Evolutionary conservation across 2,888 invertebrate species (phyloP).

Genomic region (Pharmacophagus antenor): DNA sequence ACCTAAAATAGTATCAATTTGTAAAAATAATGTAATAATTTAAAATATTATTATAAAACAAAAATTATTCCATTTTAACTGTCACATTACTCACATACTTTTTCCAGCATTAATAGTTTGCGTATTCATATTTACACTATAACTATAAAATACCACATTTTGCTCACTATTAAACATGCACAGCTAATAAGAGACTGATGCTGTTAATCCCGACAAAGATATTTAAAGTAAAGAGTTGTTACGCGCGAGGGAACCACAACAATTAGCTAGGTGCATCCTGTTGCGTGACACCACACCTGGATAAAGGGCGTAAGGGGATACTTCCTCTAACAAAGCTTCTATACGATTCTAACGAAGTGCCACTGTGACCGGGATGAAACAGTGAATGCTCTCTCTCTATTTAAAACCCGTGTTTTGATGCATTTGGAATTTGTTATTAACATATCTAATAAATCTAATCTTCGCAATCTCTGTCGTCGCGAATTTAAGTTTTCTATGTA

Average conservation of each 20-base stretch:
- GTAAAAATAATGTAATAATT: too few relatives aligned
- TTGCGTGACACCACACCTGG: conserved; percentile 50
- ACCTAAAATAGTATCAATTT: too few relatives aligned
- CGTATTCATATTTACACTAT: not conserved
- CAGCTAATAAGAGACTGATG: conserved; percentile 55
- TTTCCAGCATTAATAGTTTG: not conserved
- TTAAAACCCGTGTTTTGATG: not conserved
- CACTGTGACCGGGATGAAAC: conserved; percentile 47
- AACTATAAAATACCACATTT: conserved; percentile 37
- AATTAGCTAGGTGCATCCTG: conserved; percentile 69
- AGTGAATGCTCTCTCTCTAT: conserved; percentile 4
- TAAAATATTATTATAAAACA: too few relatives aligned
- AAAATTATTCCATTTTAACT: not conserved
- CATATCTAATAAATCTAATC: not conserved
- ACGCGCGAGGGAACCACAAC: conserved; percentile 62
- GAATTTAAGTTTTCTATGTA: too few relatives aligned
- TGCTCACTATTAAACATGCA: conserved; percentile 39
- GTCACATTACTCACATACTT: conserved; percentile 13
- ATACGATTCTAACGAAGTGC: conserved; percentile 57
- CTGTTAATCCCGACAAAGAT: conserved; percentile 54
- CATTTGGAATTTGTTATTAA: not conserved
- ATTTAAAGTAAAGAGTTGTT: conserved; percentile 69
- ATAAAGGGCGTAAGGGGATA: conserved; percentile 77
- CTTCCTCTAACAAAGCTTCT: conserved; percentile 73
- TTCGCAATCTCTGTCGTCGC: too few relatives aligned